Evolutionary conservation across 1,140 invertebrate genomes (phyloP), one percentile per base, ranked within the genome.

Genomic region (Ericerus pela): DNA sequence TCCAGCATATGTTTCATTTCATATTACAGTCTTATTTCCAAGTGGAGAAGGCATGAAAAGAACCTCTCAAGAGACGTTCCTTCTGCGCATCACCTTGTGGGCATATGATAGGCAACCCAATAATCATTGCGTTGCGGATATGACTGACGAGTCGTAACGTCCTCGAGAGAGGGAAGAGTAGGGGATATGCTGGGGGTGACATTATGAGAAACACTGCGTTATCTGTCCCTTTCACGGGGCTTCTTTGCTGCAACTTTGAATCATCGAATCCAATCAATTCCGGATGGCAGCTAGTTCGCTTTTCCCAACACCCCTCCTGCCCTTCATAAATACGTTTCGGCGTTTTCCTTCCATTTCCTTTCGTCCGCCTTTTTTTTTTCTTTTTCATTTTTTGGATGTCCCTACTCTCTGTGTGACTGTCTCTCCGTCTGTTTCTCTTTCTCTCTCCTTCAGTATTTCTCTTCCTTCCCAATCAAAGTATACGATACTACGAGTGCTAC

Each of bases 201-300:
- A 33, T 33, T 33, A 8, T 47, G 41, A 47, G 41, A 47, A 47
- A 24, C 41, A 3, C 41, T 47, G 41, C 41, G 22, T 47, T 47
- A 47, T 47, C 41, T 47, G 41, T 47, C 41, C 41, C 41, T 47
- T 33, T 47, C 26, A 18, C 41, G 41, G 41, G 20, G 41, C 41
- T 47, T 47, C 22, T 47, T 24, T 24, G 14, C 4, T 16, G 37
- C 20, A 47, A 47, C 41, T 47, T 47, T 47, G 41, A 47, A 47
- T 47, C 41, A 47, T 47, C 41, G 41, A 47, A 47, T 47, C 41
- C 41, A 47, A 47, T 47, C 41, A 47, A 47, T 47, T 47, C 41
- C 41, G 41, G 41, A 47, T 47, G 41, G 41, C 41, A 47, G 41
- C 41, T n/a, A 47, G 41, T 47, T 24, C 41, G n/a, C 26, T 47